A percentile compares a stretch with the other conserved stretches of the same genome.
These are phyloP conservation scores for Galaxias olidus DNA, from an alignment of 2,797 vertebrate species.

Conservation along the genomic window DNA sequence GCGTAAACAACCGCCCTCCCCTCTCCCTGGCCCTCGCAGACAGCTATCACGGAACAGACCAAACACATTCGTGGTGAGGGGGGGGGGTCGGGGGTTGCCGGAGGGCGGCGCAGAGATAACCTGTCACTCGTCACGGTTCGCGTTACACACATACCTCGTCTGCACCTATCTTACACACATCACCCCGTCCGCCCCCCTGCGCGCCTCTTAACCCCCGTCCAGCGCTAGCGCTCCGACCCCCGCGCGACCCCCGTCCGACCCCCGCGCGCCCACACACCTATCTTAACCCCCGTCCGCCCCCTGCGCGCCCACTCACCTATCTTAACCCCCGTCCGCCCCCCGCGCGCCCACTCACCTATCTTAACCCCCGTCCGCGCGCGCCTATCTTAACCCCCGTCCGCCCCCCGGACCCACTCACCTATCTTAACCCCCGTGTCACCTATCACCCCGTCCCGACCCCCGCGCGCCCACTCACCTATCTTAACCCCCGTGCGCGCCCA, in stretches of 20 bases:
- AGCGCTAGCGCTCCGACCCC: no score
- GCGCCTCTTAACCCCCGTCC: no score
- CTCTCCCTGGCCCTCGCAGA: neutral
- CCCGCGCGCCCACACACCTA: no score
- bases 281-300: slow-evolving; percentile 48
- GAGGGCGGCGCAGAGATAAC: slow-evolving; percentile 39
- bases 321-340: slow-evolving; percentile 46
- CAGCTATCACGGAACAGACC: slow-evolving; percentile 43
- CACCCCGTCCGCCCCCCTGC: slow-evolving; percentile 43
- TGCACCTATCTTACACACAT: slow-evolving; percentile 52
- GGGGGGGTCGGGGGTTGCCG: slow-evolving; percentile 3
- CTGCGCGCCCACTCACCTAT: no score
- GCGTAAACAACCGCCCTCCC: slow-evolving; percentile 26
- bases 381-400: slow-evolving; percentile 53
- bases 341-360: no score
- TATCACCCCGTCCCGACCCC: slow-evolving; percentile 49
- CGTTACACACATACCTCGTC: slow-evolving; percentile 42
- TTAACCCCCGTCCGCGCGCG: slow-evolving; percentile 50
- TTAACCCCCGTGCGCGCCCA: no score
- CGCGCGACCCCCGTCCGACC: slow-evolving; percentile 50
- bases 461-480: no score
- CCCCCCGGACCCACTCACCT: no score
- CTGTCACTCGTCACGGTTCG: slow-evolving; percentile 59
- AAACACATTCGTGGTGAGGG: slow-evolving; percentile 32
- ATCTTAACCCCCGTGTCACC: no score